Percentiles rank a stretch among this genome's conserved stretches.
Conservation (phyloP, 2,113 vertebrate species). For the Anhinga anhinga region DNA sequence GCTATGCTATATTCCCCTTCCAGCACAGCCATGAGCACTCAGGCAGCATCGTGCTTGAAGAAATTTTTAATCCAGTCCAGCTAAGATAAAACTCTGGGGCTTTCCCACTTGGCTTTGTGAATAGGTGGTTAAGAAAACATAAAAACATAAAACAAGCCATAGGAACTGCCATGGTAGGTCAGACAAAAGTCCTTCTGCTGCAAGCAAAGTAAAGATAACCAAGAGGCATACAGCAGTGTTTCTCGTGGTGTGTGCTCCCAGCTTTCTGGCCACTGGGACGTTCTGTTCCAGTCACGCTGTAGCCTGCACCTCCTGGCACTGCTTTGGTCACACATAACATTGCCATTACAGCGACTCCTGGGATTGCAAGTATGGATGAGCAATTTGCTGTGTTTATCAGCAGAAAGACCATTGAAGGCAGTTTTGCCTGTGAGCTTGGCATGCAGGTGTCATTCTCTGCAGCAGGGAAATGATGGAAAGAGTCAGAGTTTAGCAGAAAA, state of each 20-base stretch:
- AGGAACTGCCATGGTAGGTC: background rate
- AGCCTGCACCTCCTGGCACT: background rate
- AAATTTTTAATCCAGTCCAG: background rate
- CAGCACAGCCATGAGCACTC: background rate
- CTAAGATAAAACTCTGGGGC: background rate
- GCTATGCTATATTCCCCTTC: background rate
- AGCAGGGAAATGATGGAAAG: background rate
- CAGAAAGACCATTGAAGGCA: background rate
- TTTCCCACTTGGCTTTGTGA: background rate
- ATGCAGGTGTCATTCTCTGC: background rate
- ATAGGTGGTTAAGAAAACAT: background rate
- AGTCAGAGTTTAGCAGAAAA: background rate
- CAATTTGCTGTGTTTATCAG: background rate
- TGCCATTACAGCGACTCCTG: background rate
- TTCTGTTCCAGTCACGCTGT: background rate
- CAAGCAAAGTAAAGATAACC: background rate
- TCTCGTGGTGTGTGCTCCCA: background rate
- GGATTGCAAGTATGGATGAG: background rate
- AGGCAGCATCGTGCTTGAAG: background rate
- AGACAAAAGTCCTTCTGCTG: background rate
- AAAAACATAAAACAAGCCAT: background rate
- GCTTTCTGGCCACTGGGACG: background rate
- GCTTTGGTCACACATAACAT: background rate
- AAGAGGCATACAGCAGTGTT: rapidly evolving
- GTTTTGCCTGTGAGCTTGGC: background rate